phyloP scores from a whole-genome alignment of 2,113 vertebrate genomes.

The Bos taurus region ARS-UCD2.0 NC_037355.1:4295001-4295500 shows the following conservation, averaged over 20 bases:
- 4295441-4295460: background rate
- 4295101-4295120: background rate
- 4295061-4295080: background rate
- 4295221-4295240: conserved; percentile 17
- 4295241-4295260: background rate
- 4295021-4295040: background rate
- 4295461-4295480: background rate
- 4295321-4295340: background rate
- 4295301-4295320: conserved; percentile 34
- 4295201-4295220: conserved; percentile 27
- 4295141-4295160: background rate
- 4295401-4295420: background rate
- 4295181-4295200: conserved; percentile 52
- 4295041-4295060: background rate
- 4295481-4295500: background rate
- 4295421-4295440: background rate
- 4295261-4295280: background rate
- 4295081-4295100: background rate
- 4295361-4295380: background rate
- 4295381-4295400: background rate
- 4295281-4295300: background rate
- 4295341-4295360: background rate
- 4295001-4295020: background rate
- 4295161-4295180: conserved; percentile 47
- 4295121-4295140: conserved; percentile 31